phyloP scores from a whole-genome alignment of 2,888 invertebrate species.

The Oligia strigilis region DNA sequence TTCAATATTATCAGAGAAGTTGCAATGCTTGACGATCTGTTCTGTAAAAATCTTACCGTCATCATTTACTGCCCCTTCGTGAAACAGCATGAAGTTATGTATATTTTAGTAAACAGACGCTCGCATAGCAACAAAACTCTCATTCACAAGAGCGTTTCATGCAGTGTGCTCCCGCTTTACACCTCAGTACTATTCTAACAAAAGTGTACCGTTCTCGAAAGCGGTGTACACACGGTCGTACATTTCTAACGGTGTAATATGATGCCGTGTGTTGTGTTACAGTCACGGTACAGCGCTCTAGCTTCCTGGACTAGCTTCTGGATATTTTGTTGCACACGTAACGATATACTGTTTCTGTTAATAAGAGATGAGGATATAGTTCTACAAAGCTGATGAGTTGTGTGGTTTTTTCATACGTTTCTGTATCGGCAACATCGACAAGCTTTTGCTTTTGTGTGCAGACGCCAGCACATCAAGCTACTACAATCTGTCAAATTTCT shows the following conservation, averaged over 20 bases:
- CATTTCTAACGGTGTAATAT: slow-evolving; percentile 60
- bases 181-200: slow-evolving; percentile 45
- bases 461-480: too few relatives aligned
- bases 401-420: not conserved
- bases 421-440: not conserved
- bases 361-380: not conserved
- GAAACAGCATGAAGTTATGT: too few relatives aligned
- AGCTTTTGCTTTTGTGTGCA: not conserved
- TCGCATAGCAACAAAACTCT: slow-evolving; percentile 14
- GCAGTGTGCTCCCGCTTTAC: slow-evolving; percentile 35
- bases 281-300: slow-evolving; percentile 55
- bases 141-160: slow-evolving; percentile 27
- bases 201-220: slow-evolving; percentile 59
- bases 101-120: not conserved
- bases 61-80: too few relatives aligned
- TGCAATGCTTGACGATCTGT: not conserved
- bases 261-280: slow-evolving; percentile 61
- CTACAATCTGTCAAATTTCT: too few relatives aligned
- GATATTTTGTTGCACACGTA: slow-evolving; percentile 56
- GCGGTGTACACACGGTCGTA: slow-evolving; percentile 60
- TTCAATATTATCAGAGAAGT: not conserved
- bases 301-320: slow-evolving; percentile 60
- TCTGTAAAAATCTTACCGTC: too few relatives aligned
- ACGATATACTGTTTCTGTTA: slow-evolving; percentile 11
- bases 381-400: not conserved